Percentiles rank a stretch among this genome's conserved stretches.
Conservation (phyloP, 1,140 invertebrate species). For the Armadillidium nasatum region DNA sequence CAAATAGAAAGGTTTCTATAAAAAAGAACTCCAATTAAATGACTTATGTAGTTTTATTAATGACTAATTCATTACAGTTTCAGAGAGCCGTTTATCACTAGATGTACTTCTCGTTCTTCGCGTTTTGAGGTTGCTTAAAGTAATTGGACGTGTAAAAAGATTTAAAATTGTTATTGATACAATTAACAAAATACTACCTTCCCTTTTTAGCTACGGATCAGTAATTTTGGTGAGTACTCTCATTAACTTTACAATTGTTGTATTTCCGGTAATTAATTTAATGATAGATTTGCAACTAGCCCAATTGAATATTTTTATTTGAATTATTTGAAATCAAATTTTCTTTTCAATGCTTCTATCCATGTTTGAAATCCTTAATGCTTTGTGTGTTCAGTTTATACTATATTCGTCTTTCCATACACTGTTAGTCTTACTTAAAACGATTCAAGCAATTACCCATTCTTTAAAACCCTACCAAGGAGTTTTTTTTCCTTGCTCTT, state of each 20-base stretch:
- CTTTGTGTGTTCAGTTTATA: too few species aligned
- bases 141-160: constrained; percentile 53
- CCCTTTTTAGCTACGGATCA: constrained; percentile 54
- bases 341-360: too few species aligned
- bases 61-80: constrained; percentile 43
- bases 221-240: constrained; percentile 53
- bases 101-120: constrained; percentile 54
- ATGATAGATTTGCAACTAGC: neutral
- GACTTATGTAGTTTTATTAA: neutral
- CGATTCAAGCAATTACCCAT: too few species aligned
- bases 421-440: too few species aligned
- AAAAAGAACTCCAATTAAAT: too few species aligned
- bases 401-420: too few species aligned
- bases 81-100: constrained; percentile 49
- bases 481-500: too few species aligned
- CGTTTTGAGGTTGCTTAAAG: constrained; percentile 54
- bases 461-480: too few species aligned
- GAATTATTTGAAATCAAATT: too few species aligned
- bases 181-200: constrained; percentile 54
- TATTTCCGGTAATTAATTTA: neutral
- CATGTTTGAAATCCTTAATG: too few species aligned
- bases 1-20: too few species aligned
- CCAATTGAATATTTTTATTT: too few species aligned
- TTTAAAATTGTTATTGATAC: constrained; percentile 55
- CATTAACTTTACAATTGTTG: neutral